A percentile compares a stretch with the other conserved stretches of the same genome.
phyloP scores from a whole-genome alignment of 2,797 vertebrate species.

The Lithobates pipiens region DNA sequence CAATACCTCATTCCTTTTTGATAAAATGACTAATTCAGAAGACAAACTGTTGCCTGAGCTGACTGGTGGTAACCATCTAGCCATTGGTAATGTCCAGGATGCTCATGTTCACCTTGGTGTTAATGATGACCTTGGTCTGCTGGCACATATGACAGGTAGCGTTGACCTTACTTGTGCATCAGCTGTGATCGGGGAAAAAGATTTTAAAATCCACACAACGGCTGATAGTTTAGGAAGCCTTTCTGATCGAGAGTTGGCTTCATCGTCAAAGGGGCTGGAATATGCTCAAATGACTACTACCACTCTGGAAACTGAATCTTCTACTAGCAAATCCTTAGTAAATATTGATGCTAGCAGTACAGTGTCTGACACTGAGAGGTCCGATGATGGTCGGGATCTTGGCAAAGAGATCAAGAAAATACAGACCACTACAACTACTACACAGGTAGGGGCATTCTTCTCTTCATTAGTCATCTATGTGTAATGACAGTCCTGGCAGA shows the following conservation, averaged over 20 bases:
- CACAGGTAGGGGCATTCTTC: slow-evolving; percentile 82
- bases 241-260: slow-evolving; percentile 83
- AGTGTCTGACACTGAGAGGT: slow-evolving; percentile 95
- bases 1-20: slow-evolving; percentile 92
- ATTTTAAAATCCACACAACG: slow-evolving; percentile 93
- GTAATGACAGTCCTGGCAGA: no score
- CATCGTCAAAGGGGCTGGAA: slow-evolving; percentile 82
- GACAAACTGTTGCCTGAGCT: slow-evolving; percentile 95
- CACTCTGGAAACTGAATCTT: slow-evolving; percentile 81
- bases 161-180: slow-evolving; percentile 85
- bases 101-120: slow-evolving; percentile 82
- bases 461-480: not conserved
- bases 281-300: slow-evolving; percentile 82
- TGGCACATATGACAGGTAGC: slow-evolving; percentile 91
- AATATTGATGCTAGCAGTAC: slow-evolving; percentile 90
- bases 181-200: slow-evolving; percentile 87
- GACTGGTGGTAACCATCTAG: slow-evolving; percentile 87
- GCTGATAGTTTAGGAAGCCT: slow-evolving; percentile 89
- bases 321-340: slow-evolving; percentile 78
- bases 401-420: slow-evolving; percentile 96
- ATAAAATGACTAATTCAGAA: slow-evolving; percentile 88
- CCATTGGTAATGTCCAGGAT: slow-evolving; percentile 87
- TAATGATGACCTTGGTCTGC: slow-evolving; percentile 92
- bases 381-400: slow-evolving; percentile 93
- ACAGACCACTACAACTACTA: slow-evolving; percentile 96